phyloP scores from a whole-genome alignment of 2,888 invertebrate genomes.

The Carcina quercana region DNA sequence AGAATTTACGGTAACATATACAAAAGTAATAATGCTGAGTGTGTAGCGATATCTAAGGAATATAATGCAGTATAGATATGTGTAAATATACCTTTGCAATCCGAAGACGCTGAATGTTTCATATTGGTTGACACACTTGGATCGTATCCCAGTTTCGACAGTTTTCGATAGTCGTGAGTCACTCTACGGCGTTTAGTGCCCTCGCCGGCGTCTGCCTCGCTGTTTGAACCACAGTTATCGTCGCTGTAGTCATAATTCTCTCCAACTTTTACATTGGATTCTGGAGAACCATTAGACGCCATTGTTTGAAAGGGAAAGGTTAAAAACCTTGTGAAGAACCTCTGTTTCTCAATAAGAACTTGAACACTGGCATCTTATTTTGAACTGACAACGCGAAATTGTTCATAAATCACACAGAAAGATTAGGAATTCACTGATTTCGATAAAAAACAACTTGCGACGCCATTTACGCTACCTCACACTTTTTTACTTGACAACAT shows the following conservation, averaged over 20 bases:
- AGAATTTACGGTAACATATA: conserved; percentile 9
- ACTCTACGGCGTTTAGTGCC: conserved; percentile 58
- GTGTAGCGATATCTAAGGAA: too few relatives aligned
- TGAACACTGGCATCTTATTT: conserved; percentile 30
- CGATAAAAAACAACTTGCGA: conserved; percentile 70
- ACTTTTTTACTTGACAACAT: conserved; percentile 36
- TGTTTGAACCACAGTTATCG: conserved; percentile 39
- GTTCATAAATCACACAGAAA: conserved; percentile 32
- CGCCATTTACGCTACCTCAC: conserved; percentile 66
- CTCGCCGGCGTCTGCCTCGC: conserved; percentile 56
- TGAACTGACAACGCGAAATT: conserved; percentile 32
- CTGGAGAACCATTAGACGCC: conserved; percentile 62
- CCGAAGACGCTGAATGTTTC: conserved; percentile 43
- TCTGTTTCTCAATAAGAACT: conserved; percentile 49
- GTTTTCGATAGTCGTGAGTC: conserved; percentile 60
- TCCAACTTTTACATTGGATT: conserved; percentile 63
- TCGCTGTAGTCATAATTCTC: conserved; percentile 52
- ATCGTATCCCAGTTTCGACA: conserved; percentile 61
- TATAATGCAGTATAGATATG: conserved; percentile 19
- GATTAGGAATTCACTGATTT: conserved; percentile 57
- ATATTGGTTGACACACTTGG: conserved; percentile 61
- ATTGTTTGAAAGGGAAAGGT: conserved; percentile 56
- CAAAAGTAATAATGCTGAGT: conserved; percentile 10
- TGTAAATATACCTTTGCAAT: conserved; percentile 53
- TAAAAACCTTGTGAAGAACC: conserved; percentile 44